Evolutionary conservation across 1,140 invertebrate species (phyloP).

Genomic region (Hydropsyche tenuis): DNA sequence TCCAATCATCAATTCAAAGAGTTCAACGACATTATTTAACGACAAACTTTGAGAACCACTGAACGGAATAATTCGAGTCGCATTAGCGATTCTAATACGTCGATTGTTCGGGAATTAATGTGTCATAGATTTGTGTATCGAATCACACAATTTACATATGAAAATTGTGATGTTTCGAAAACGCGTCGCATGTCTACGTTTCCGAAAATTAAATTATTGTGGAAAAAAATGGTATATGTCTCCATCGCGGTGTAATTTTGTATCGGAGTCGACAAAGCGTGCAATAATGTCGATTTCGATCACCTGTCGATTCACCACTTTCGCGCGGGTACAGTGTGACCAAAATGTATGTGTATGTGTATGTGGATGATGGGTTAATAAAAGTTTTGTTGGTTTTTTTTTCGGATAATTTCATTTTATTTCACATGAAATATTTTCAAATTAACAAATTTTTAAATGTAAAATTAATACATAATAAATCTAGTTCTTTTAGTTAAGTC

Average conservation of each 20-base stretch:
- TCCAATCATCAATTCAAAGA: no score
- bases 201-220: neutral
- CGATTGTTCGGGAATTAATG: constrained; percentile 13
- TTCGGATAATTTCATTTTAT: constrained; percentile 38
- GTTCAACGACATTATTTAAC: no score
- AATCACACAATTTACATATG: neutral
- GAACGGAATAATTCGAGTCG: constrained; percentile 12
- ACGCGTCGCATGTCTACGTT: no score
- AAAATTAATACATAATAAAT: constrained; percentile 38
- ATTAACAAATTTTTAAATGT: constrained; percentile 38
- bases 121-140: neutral
- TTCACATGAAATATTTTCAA: constrained; percentile 42
- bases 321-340: neutral
- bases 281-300: constrained; percentile 14
- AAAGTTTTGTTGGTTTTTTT: constrained; percentile 3
- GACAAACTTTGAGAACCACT: no score
- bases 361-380: constrained; percentile 6
- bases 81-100: constrained; percentile 23
- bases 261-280: neutral
- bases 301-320: constrained; percentile 4
- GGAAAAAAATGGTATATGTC: constrained; percentile 4
- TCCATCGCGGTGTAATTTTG: constrained; percentile 3
- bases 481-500: constrained; percentile 25
- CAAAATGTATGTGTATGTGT: neutral
- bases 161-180: neutral